Base-by-base conservation (phyloP, 2,888 invertebrate species). In the Rosalia funebris region DNA sequence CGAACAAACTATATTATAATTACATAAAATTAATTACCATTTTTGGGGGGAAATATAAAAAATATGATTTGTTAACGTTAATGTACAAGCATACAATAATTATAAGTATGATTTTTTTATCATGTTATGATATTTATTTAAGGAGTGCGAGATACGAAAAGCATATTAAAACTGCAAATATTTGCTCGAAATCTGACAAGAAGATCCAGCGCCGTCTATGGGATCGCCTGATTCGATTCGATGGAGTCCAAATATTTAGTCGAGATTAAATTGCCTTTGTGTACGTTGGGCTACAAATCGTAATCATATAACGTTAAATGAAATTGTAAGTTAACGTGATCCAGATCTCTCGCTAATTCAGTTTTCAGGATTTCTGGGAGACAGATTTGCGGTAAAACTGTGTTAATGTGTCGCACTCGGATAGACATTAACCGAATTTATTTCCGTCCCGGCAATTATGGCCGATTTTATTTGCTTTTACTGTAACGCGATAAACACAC, bases 321-420 rank as follows among this genome's bases (percentile, higher is more conserved):
- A 45, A 60, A 55, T 60, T 50, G 55, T 54, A 44, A 60, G 25
- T 53, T 47, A 60, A 60, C 50, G 46, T 55, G 60, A 60, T 55
- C 55, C 42, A 48, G 54, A 55, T 55, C 47, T 31, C 34, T 12
- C 12, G 17, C 37, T 60, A 60, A 60, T 54, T 48, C 48, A 36
- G 47, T 60, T 54, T 48, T 41, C 37, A 15, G 42, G 48, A 50
- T 57, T 50, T 36, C 37, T 14, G 48, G 25, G 45, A 36, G 48
- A 61, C 56, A 58, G 59, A 57, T 65, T 56, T 52, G 61, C 44
- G 59, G 41, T 32, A 12, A 14, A 59, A 59, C 50, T 60, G 61
- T 65, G 64, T 62, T 65, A 65, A 65, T 60, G 59, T 62, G 61
- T 50, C 62, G 59, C 59, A 60, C 20, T 60, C 34, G 59, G 54